Evolutionary conservation across 1,140 invertebrate species (phyloP).

Genomic region (Tetramorium alpestre): DNA sequence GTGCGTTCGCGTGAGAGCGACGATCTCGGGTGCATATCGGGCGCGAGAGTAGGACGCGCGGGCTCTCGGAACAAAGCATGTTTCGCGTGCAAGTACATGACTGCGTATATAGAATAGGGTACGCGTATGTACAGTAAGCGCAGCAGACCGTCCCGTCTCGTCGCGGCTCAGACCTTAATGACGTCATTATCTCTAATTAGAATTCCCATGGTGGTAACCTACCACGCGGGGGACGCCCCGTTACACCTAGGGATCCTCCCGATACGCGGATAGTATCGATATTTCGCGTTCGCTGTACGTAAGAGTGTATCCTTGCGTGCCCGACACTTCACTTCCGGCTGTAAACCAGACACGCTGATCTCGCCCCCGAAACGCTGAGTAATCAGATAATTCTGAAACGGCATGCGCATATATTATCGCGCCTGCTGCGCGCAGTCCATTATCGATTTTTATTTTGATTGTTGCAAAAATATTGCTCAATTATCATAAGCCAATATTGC

Average conservation of each 20-base stretch:
- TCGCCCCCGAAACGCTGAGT: background rate
- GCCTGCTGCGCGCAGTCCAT: background rate
- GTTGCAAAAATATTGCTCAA: background rate
- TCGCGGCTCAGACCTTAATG: constrained; percentile 84
- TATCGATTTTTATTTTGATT: background rate
- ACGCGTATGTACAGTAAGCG: constrained; percentile 76
- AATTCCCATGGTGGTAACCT: constrained; percentile 77
- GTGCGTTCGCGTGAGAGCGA: constrained; percentile 53
- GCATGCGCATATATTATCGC: background rate
- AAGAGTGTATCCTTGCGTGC: constrained; percentile 5
- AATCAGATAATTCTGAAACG: constrained; percentile 1
- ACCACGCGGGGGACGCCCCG: constrained; percentile 62
- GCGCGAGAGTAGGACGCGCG: constrained; percentile 26
- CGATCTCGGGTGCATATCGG: constrained; percentile 13
- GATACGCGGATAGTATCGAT: constrained; percentile 17
- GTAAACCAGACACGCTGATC: background rate
- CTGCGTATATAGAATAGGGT: constrained; percentile 66
- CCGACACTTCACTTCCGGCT: constrained; percentile 18
- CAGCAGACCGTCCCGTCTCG: constrained; percentile 82
- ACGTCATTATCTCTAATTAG: constrained; percentile 85
- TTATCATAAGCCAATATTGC: background rate
- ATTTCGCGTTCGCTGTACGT: background rate
- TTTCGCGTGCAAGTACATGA: constrained; percentile 63
- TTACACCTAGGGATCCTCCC: constrained; percentile 72
- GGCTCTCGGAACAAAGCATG: constrained; percentile 50